Base-by-base conservation (phyloP, 2,113 vertebrate species). In the Carassius carassius region DNA sequence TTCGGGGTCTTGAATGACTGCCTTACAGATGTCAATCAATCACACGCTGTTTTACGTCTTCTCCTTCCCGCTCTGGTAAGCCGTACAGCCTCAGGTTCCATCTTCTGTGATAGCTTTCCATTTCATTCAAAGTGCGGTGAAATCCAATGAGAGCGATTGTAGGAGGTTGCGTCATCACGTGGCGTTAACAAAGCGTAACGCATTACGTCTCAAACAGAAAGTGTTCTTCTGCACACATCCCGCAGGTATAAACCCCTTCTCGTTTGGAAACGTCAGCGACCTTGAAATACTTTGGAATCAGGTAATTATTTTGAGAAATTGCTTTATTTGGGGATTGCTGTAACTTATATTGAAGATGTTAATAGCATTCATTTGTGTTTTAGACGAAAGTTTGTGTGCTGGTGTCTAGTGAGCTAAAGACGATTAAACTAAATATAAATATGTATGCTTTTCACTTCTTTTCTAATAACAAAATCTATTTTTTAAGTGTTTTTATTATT, bases 141-240 rank as follows among this genome's bases (percentile, higher is more conserved):
- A 78, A 17, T 16, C 54, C 76, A 60, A 4, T 3, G 56, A 62
- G 35, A 62, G 21, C 11, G 17, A 21, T 29, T 13, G 13, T 29
- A 25, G n/a, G 51, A 35, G 25, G 32, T 78, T 37, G 12, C 77
- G 32, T 78, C 77, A 78, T 8, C 37, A 21, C 16, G 35, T 58
- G 37, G 51, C 75, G 32, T 78, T 2, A 25, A 32, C 12, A n/a
- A 2, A 19, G 47, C 3, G 21, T 49, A 1, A 17, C 3, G 4
- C 37, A 16, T 60, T 25, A 81, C 60, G 78, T 81, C 41, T 29
- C 58, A n/a, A 81, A 81, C 79, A 69, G 79, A 81, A 81, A 60
- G 77, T 41, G 56, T 4, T 7, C 13, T 58, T 74, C 44, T 9
- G 44, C 4, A 3, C 44, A 12, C 44, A 47, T 12, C 44, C 44